Base-by-base conservation (phyloP, 2,113 vertebrate genomes). In the Brachypodius melanocephalos region DNA sequence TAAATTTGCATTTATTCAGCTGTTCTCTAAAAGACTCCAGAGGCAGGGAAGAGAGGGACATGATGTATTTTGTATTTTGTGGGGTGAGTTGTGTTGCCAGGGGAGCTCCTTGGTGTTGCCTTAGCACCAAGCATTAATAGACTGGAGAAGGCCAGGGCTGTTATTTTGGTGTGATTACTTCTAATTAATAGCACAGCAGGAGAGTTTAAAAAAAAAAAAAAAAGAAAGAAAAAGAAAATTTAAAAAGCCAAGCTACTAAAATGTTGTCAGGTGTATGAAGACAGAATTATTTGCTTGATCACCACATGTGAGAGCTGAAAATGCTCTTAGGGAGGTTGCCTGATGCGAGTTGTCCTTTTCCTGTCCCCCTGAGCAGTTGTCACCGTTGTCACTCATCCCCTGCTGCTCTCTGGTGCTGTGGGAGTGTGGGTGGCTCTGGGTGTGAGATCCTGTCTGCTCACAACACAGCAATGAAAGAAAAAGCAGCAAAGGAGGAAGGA, bases 121-220 rank as follows among this genome's bases (percentile, higher is more conserved):
- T 93, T 97, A 94, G 92, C 94, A 96, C 82, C 72, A 58, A 55
- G 59, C 94, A 95, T 97, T 96, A 96, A 95, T 95, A 97, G 95
- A 80, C 59, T 25, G 2, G 68, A 83, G 88, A 84, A 88, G 46
- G 82, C 92, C 85, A 88, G 0, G 7, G 78, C 34, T 79, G 82
- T 80, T 92, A 62, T 80, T 92, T 92, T 88, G 68, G 16, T 59
- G 59, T 80, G 63, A 90, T 96, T 82, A 62, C 45, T 93, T 76
- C 76, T 77, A 90, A 96, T 94, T 93, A 95, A 84, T 86, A 77
- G 63, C 90, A 80, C 88, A 94, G 85, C 55, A 18, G 84, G 67
- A 85, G 49, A 62, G 15, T 72, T 80, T 0, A 24, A 7, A 22
- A 26, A 5, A 17, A 29, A 7, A 19, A 24, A 7, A 22, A 26